Base-by-base conservation (phyloP, 1,140 invertebrate species). In the Zaprionus lachaisei region DNA sequence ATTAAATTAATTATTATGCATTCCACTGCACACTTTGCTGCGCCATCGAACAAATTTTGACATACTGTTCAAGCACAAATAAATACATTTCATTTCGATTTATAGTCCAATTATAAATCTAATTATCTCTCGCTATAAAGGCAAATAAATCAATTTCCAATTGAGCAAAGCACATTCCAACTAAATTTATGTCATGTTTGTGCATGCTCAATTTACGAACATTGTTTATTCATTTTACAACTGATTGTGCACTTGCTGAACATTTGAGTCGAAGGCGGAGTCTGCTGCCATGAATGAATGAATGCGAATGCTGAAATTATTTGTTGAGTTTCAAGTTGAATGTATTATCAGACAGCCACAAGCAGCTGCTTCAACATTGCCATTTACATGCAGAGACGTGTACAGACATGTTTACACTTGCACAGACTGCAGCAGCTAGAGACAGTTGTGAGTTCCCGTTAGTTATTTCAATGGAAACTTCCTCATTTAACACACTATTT, bases 1-100 rank as follows among this genome's bases (percentile, higher is more conserved):
- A 77, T 77, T 77, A 41, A 77, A 62, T 67, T 28, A 49, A 77
- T 72, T 61, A 67, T 64, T 56, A 51, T 67, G 28, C 26, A 66
- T 62, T 38, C 22, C 38, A 70, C 20, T 70, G 47, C 34, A 24
- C 67, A 66, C 15, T 56, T 66, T 14, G 38, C 28, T 37, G 63
- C 20, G 15, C 22, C 41, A 38, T 11, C 14, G n/a, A 4, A 26
- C 14, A n/a, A 26, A 26, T 55, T 55, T 55, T 28, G 24, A 28
- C 51, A 24, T 1, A 55, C 12, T 28, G 26, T 28, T 15, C 12
- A 51, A 51, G 26, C 20, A 24, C 31, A 37, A 47, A 64, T 64
- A 63, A 51, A 51, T 51, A 51, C 2, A 12, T 51, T 51, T 1
- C 0, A 4, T 24, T 51, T 51, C 11, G 47, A 51, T 51, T 51